Evolutionary conservation across 2,113 vertebrate genomes (phyloP), one percentile per base, ranked within the genome.

Genomic region (Pyxicephalus adspersus): DNA sequence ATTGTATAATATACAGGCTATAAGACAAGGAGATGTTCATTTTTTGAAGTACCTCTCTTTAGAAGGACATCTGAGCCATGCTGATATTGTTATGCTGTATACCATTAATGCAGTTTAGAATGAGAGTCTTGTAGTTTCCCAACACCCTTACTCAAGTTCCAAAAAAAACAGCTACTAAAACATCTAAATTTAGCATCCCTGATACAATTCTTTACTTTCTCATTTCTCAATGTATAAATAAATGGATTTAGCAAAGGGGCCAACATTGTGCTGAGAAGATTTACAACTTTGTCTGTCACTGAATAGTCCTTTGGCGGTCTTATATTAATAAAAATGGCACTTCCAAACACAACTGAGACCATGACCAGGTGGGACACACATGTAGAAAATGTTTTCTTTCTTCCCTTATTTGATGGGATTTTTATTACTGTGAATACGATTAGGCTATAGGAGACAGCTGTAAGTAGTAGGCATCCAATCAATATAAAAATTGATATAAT

Each of bases 161-260:
- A n/a, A n/a, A n/a, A n/a, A 38, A 38, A 38, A 38, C 34, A 45
- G 38, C 38, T 45, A 45, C 8, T 45, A 15, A 45, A 45, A 45
- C 38, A 45, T 45, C 38, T 45, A 45, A 13, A 13, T 45, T 8
- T 45, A 0, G 83, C 54, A 26, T 87, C 81, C 17, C 57, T 76
- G 28, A 88, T 76, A 31, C 86, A 84, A 0, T 87, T 78, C 54
- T 87, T 89, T 51, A 90, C 88, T 31, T 90, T 88, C 65, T 86
- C 85, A 67, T 88, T 92, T 54, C 87, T 89, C 64, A 91, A 86
- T 0, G 87, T 89, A 29, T 89, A 92, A 83, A 92, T 87, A 84
- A 91, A 91, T 38, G 88, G 90, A 58, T 92, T 92, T 81, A 90
- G 31, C 55, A 88, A 15, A 0, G 87, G 85, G 8, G 88, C 86